A percentile compares a stretch with the other conserved stretches of the same genome.
phyloP scores from a whole-genome alignment of 2,113 vertebrate genomes.

The Pimephales promelas region DNA sequence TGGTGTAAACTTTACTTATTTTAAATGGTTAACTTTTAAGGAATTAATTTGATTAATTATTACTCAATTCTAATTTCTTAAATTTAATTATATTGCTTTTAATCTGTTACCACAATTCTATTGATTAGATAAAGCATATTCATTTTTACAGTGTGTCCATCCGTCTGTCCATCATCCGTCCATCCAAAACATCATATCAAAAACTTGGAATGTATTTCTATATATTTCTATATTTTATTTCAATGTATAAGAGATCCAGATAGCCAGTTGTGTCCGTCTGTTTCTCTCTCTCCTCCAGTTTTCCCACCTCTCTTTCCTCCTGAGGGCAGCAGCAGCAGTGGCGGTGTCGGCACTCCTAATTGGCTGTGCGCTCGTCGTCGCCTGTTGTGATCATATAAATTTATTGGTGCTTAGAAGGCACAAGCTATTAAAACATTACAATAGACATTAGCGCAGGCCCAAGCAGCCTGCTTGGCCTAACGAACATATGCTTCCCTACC shows the following conservation, averaged over 20 bases:
- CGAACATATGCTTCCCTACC: slow-evolving; percentile 98
- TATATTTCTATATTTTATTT: no score
- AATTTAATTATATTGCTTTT: no score
- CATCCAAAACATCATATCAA: background rate
- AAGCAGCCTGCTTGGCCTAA: slow-evolving; percentile 89
- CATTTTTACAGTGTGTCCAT: no score
- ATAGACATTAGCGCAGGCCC: slow-evolving; percentile 93
- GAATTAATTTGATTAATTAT: no score
- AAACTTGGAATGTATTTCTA: background rate
- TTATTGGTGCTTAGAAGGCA: slow-evolving; percentile 95
- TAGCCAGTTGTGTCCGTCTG: slow-evolving; percentile 4
- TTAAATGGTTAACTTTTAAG: no score
- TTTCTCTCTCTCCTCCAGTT: slow-evolving; percentile 74
- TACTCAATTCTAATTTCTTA: no score
- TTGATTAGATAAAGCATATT: no score
- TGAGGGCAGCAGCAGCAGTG: background rate
- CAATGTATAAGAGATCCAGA: background rate
- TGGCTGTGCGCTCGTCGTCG: slow-evolving; percentile 88
- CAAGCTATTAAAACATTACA: slow-evolving; percentile 99
- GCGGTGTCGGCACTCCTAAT: slow-evolving; percentile 74
- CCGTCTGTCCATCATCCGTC: no score
- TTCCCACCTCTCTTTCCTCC: slow-evolving; percentile 19
- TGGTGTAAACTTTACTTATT: no score
- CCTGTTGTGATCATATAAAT: slow-evolving; percentile 94
- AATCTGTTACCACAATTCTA: no score